Percentiles rank a stretch among this genome's conserved stretches.
Conservation (phyloP, 2,113 vertebrate species). For the Antigone vipio region DNA sequence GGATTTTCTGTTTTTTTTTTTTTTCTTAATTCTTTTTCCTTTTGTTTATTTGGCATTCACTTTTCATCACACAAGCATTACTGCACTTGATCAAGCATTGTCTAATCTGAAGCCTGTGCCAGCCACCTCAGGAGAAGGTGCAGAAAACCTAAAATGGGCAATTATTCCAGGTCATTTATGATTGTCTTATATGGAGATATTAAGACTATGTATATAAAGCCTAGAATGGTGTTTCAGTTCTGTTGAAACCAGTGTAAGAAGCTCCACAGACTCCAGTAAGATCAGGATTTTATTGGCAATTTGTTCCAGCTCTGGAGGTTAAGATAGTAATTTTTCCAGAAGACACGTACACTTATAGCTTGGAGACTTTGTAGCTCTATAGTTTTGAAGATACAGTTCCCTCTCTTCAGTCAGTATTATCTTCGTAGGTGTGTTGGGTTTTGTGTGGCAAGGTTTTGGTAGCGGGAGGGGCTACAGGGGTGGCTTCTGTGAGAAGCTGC, state of each 20-base stretch:
- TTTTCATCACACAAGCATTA: neutral
- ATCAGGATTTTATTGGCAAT: neutral
- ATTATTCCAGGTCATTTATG: neutral
- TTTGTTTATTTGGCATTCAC: neutral
- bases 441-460: too few relatives aligned
- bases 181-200: neutral
- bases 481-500: too few relatives aligned
- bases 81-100: neutral
- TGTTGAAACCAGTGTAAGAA: neutral
- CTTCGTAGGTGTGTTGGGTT: too few relatives aligned
- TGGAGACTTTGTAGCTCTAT: neutral
- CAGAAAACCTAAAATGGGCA: neutral
- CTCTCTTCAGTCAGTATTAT: neutral
- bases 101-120: neutral
- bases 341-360: neutral
- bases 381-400: neutral
- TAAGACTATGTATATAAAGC: neutral
- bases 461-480: too few relatives aligned
- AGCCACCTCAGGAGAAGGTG: neutral
- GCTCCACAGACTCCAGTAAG: neutral
- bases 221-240: neutral
- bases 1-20: neutral
- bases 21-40: neutral
- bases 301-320: neutral
- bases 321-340: neutral